Evolutionary conservation across 2,888 invertebrate species (phyloP), one percentile per base, ranked within the genome.

Genomic region (Hydropsyche betteni): DNA sequence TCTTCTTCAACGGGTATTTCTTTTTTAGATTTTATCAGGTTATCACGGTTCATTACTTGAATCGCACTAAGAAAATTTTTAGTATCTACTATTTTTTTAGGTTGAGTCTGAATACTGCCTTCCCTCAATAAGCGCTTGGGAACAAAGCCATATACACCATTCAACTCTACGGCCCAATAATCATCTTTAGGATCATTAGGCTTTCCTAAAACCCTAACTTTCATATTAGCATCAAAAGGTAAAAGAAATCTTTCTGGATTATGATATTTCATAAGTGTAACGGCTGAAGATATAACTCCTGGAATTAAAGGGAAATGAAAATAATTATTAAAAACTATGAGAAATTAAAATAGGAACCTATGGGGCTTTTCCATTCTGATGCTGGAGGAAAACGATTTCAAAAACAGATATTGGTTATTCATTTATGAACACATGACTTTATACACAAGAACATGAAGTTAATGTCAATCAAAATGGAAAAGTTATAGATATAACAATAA

Each of bases 161-260:
- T 86, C 68, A 93, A 90, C 84, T 89, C 90, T 64, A 89, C 91
- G 79, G 90, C 93, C 93, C 93, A 94, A 72, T 55, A 72, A 7
- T 72, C 69, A 14, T 44, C 55, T 7, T 72, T 38, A 14, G 36
- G 7, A 12, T 53, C 33, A 34, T 52, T n/a, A 80, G 90, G 89
- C 85, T 94, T 94, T 83, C 93, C 93, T 81, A 85, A 91, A 78
- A 94, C 87, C 68, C 84, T 86, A 8, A 92, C 90, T 0, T 89
- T 85, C 6, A 84, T 81, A 81, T 91, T 90, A 4, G 82, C 82
- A 33, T 83, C 84, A 83, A 91, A 93, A 7, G 92, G 89, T 76
- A 94, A 84, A 75, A 90, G 84, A 64, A 88, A 87, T 16, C 85
- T 81, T 77, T 90, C 89, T 10, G 82, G 86, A 79, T 90, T 87